Conservation (phyloP, 2,113 vertebrate species). For the Clarias magur region DNA sequence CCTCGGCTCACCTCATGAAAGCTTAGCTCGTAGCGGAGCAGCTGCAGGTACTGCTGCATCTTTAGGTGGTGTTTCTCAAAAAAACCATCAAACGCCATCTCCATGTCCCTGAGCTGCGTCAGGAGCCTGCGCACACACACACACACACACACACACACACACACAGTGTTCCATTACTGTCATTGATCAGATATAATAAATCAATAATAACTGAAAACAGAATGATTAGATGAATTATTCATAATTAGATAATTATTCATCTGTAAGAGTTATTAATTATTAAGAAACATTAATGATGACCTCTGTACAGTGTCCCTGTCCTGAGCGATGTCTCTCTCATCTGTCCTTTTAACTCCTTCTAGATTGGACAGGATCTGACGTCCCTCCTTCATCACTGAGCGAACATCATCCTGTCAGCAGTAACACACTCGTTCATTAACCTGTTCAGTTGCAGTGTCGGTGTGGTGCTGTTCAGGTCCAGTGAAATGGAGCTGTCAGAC, state of each 20-base stretch:
- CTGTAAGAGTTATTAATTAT: background rate
- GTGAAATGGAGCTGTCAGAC: background rate
- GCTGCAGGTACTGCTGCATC: constrained; percentile 90
- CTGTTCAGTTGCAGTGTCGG: background rate
- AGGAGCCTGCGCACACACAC: constrained; percentile 77
- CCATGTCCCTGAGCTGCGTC: constrained; percentile 91
- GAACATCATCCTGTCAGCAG: constrained; percentile 81
- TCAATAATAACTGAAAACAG: background rate
- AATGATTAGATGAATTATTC: background rate
- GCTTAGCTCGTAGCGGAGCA: constrained; percentile 87
- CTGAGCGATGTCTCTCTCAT: constrained; percentile 70
- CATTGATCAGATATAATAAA: background rate
- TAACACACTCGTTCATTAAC: background rate
- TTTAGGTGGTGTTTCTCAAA: constrained; percentile 97
- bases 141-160: constrained; percentile 27
- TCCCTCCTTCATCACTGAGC: constrained; percentile 85
- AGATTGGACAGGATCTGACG: constrained; percentile 84
- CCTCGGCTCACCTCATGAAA: constrained; percentile 84
- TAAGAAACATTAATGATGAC: constrained; percentile 59
- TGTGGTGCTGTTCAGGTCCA: background rate
- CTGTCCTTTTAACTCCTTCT: constrained; percentile 73
- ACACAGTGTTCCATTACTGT: background rate
- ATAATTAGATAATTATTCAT: background rate
- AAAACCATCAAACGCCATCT: constrained; percentile 94
- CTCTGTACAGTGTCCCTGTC: constrained; percentile 91